These are phyloP conservation scores for Bibio marci DNA, from an alignment of 2,888 invertebrate genomes.

Conservation along the genomic window DNA sequence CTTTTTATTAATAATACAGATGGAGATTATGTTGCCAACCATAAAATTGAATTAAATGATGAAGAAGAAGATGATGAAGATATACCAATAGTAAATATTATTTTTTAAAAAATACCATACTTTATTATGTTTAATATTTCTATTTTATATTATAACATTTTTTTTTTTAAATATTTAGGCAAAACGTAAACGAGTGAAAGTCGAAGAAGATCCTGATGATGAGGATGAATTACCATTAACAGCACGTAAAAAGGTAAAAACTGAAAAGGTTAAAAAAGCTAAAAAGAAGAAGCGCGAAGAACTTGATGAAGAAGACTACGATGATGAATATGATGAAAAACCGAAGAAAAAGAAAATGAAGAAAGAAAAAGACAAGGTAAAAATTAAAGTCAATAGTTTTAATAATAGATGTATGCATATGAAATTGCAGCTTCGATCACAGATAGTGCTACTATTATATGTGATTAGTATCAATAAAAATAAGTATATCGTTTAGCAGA, in stretches of 20 bases:
- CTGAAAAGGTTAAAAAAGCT: conserved; percentile 34
- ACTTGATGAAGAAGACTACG: conserved; percentile 36
- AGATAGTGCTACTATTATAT: no score
- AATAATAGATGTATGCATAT: conserved; percentile 20
- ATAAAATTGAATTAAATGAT: conserved; percentile 4
- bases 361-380: conserved; percentile 16
- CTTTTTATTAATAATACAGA: conserved; percentile 17
- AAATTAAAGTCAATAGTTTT: conserved; percentile 3
- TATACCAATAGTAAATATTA: conserved; percentile 46
- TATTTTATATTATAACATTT: no score
- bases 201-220: conserved; percentile 33
- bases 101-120: conserved; percentile 15
- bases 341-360: conserved; percentile 36
- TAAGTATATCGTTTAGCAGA: no score
- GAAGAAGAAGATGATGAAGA: conserved; percentile 54
- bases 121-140: background rate
- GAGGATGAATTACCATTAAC: conserved; percentile 54
- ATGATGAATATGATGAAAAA: conserved; percentile 37
- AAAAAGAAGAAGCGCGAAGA: conserved; percentile 37
- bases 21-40: conserved; percentile 6
- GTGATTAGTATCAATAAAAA: no score
- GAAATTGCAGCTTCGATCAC: no score
- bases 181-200: conserved; percentile 29
- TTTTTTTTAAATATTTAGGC: conserved; percentile 16
- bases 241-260: conserved; percentile 48